These are phyloP conservation scores for Agrochola lychnidis DNA, from an alignment of 2,888 invertebrate genomes.

Conservation along the genomic window DNA sequence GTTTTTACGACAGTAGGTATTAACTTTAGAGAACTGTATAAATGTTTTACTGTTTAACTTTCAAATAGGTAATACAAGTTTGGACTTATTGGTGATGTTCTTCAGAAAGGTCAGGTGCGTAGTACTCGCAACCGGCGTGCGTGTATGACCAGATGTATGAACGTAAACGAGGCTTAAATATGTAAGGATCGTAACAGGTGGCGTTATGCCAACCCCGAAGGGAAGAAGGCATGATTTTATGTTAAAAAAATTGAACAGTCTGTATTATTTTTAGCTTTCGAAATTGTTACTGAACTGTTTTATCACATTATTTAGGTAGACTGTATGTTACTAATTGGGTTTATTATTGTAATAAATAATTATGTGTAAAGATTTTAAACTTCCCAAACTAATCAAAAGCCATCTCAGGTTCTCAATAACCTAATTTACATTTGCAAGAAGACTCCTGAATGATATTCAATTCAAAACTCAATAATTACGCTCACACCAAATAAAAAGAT, in stretches of 20 bases:
- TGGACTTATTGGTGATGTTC: neutral
- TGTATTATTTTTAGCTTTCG: neutral
- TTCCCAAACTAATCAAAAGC: neutral
- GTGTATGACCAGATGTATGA: neutral
- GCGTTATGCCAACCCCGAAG: neutral
- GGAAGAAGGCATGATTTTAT: neutral
- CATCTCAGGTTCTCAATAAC: neutral
- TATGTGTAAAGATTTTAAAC: neutral
- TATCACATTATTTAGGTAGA: neutral
- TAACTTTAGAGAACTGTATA: conserved; percentile 19
- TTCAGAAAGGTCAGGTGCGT: neutral
- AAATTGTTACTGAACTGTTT: neutral
- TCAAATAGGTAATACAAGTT: neutral
- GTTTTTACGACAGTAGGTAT: neutral
- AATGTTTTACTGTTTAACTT: neutral
- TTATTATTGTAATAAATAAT: neutral
- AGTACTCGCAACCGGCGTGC: neutral
- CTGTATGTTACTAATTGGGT: no score
- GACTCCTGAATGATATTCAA: neutral
- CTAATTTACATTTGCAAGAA: neutral
- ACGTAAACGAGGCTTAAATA: neutral
- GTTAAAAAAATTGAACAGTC: no score
- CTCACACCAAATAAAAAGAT: conserved; percentile 13
- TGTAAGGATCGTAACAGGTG: neutral
- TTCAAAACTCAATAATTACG: conserved; percentile 3